Conservation (phyloP, 2,888 invertebrate species). For the Tetanocera ferruginea region DNA sequence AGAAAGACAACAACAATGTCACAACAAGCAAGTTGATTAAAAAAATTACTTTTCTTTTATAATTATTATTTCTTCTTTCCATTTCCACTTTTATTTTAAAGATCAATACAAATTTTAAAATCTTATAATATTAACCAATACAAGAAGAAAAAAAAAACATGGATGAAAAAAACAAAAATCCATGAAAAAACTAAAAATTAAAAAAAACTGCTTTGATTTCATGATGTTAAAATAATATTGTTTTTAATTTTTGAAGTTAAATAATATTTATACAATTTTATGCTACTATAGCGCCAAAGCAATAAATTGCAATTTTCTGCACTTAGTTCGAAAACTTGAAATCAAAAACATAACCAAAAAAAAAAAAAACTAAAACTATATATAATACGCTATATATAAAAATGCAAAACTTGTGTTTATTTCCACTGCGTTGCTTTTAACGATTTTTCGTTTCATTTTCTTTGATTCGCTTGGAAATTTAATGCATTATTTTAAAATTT, state of each 20-base stretch:
- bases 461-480: no score
- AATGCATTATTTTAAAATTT: no score
- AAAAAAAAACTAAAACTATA: no score
- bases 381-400: neutral
- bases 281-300: neutral
- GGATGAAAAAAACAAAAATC: conserved; percentile 6
- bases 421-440: neutral
- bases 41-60: conserved; percentile 13
- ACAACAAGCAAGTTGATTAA: conserved; percentile 44
- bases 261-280: neutral
- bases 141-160: neutral
- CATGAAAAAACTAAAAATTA: neutral
- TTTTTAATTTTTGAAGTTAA: neutral
- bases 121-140: neutral
- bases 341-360: neutral
- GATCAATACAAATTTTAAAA: neutral
- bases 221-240: neutral
- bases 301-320: neutral
- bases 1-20: conserved; percentile 6
- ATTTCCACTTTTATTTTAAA: neutral
- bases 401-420: neutral
- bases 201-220: conserved; percentile 12
- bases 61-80: conserved; percentile 20
- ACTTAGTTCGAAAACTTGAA: neutral
- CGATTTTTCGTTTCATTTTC: neutral